Evolutionary conservation across 1,140 invertebrate genomes (phyloP).

Genomic region (Diorhabda sublineata): DNA sequence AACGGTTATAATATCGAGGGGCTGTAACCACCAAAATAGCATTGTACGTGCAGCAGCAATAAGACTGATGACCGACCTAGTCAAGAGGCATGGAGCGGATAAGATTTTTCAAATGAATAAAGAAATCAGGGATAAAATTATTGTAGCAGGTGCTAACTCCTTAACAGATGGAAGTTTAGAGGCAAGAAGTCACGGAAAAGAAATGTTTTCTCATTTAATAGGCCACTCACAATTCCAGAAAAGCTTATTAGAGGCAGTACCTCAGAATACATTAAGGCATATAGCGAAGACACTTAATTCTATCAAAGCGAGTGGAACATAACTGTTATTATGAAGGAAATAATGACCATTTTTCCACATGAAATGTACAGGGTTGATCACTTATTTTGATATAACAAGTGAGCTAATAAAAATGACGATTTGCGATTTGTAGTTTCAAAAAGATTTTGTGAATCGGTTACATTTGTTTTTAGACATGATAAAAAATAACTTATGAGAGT

Average conservation of each 20-base stretch:
- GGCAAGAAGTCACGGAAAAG: slow-evolving; percentile 70
- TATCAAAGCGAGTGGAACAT: slow-evolving; percentile 17
- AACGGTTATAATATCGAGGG: slow-evolving; percentile 51
- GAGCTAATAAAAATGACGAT: no score
- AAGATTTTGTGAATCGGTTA: no score
- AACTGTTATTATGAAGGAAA: neutral
- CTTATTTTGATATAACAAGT: no score
- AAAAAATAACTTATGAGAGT: no score
- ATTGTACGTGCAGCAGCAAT: slow-evolving; percentile 76
- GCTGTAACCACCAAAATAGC: slow-evolving; percentile 77
- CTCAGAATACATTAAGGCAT: slow-evolving; percentile 59
- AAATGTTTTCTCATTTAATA: slow-evolving; percentile 58
- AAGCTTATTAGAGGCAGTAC: slow-evolving; percentile 61
- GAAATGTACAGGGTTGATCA: no score
- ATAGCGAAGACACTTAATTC: slow-evolving; percentile 59
- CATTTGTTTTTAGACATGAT: no score
- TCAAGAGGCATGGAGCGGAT: slow-evolving; percentile 69
- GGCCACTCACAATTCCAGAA: slow-evolving; percentile 61
- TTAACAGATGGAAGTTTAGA: slow-evolving; percentile 82
- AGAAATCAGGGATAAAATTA: slow-evolving; percentile 75
- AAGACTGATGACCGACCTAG: slow-evolving; percentile 67
- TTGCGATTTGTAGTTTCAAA: no score
- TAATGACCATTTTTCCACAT: no score
- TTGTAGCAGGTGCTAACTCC: slow-evolving; percentile 76
- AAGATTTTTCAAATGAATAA: slow-evolving; percentile 66